A percentile compares a stretch with the other conserved stretches of the same genome.
Evolutionary conservation across 2,888 invertebrate species (phyloP).

Genomic region (Smittia aterrima): DNA sequence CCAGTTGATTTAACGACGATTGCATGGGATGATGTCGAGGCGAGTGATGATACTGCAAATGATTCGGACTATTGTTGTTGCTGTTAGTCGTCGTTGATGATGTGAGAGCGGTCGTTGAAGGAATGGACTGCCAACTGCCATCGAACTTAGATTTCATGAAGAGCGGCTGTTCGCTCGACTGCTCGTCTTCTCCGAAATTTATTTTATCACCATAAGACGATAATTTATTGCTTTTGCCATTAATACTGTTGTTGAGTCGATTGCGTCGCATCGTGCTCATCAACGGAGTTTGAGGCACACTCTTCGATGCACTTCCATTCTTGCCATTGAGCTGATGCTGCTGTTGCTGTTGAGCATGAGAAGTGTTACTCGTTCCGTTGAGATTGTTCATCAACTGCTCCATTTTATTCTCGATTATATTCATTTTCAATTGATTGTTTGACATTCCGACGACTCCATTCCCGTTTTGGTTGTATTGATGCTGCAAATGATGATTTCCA

Average conservation of each 20-base stretch:
- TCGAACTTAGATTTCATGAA: slow-evolving; percentile 53
- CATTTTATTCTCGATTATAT: slow-evolving; percentile 54
- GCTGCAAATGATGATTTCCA: slow-evolving; percentile 43
- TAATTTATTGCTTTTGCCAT: slow-evolving; percentile 42
- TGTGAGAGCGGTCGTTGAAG: slow-evolving; percentile 43
- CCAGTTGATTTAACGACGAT: slow-evolving; percentile 39
- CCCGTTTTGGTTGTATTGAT: slow-evolving; percentile 36
- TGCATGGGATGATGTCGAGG: slow-evolving; percentile 41
- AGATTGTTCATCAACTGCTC: slow-evolving; percentile 44
- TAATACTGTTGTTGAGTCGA: slow-evolving; percentile 45
- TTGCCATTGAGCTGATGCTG: neutral
- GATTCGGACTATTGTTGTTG: slow-evolving; percentile 44
- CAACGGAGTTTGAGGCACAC: slow-evolving; percentile 47
- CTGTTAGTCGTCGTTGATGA: slow-evolving; percentile 45
- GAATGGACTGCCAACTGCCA: slow-evolving; percentile 53
- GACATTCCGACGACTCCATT: slow-evolving; percentile 9
- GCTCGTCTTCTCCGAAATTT: slow-evolving; percentile 42
- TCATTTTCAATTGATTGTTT: slow-evolving; percentile 48
- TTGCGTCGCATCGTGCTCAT: slow-evolving; percentile 48
- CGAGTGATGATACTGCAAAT: slow-evolving; percentile 45
- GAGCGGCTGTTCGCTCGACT: slow-evolving; percentile 48
- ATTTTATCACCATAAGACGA: slow-evolving; percentile 51
- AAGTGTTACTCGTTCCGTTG: slow-evolving; percentile 8
- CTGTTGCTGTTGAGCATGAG: neutral
- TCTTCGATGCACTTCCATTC: slow-evolving; percentile 43